Percentiles rank a stretch among this genome's conserved stretches.
phyloP scores from a whole-genome alignment of 2,113 vertebrate species.

The Dipodomys merriami region DNA sequence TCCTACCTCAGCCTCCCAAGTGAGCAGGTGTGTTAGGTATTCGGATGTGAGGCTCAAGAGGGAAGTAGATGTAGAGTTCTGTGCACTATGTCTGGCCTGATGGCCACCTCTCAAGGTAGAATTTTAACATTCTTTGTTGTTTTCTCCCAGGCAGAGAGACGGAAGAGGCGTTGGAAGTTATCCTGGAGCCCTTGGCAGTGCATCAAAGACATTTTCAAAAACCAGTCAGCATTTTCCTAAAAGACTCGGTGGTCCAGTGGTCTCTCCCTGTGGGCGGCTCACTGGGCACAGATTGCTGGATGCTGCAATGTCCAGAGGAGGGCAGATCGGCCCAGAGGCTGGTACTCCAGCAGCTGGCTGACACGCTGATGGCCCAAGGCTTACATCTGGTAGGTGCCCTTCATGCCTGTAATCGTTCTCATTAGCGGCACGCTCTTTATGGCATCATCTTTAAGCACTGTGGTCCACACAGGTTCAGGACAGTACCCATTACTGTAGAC shows the following conservation, averaged over 20 bases:
- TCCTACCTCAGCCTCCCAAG: no score
- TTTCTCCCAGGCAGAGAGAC: constrained; percentile 74
- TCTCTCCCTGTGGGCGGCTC: constrained; percentile 75
- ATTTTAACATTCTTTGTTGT: constrained; percentile 40
- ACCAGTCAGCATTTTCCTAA: constrained; percentile 87
- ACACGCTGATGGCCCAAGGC: constrained; percentile 80
- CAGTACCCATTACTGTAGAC: constrained; percentile 14
- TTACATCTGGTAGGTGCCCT: constrained; percentile 89
- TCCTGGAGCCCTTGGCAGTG: constrained; percentile 88
- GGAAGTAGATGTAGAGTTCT: no score
- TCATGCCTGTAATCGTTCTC: neutral
- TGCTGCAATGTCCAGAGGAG: constrained; percentile 81
- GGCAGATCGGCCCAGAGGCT: neutral
- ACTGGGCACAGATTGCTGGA: constrained; percentile 89
- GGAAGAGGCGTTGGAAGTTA: constrained; percentile 85
- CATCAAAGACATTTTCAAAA: constrained; percentile 85
- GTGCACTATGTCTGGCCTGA: neutral
- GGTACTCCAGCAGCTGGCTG: constrained; percentile 86
- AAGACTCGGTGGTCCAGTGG: constrained; percentile 86
- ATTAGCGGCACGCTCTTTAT: neutral
- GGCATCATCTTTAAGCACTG: neutral
- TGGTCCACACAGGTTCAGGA: neutral
- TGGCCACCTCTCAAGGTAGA: neutral
- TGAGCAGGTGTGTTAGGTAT: no score
- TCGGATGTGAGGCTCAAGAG: no score